Percentiles rank a stretch among this genome's conserved stretches.
Conservation (phyloP, 2,797 vertebrate genomes). For the Sebastes nivosus region DNA sequence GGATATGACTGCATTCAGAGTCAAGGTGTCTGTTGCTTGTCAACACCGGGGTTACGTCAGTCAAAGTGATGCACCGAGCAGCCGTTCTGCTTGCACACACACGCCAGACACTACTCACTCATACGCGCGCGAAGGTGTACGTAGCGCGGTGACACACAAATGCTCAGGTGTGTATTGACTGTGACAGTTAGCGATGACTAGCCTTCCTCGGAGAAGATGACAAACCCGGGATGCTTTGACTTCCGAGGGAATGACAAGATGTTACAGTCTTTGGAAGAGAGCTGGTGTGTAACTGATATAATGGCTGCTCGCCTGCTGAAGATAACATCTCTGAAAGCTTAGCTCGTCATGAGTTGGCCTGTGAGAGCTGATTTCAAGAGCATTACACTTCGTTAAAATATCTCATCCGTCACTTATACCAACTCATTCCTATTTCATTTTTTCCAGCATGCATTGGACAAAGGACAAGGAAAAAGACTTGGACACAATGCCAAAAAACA, state of each 20-base stretch:
- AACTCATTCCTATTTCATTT: constrained; percentile 13
- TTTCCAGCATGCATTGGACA: background rate
- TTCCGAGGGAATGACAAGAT: constrained; percentile 74
- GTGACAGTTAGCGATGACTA: constrained; percentile 81
- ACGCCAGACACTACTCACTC: constrained; percentile 72
- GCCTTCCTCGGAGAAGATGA: constrained; percentile 76
- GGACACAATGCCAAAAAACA: background rate
- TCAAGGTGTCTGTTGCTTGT: constrained; percentile 84
- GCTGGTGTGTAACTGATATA: constrained; percentile 76
- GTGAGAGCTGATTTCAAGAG: constrained; percentile 48
- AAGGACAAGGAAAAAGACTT: background rate
- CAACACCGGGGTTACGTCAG: constrained; percentile 82
- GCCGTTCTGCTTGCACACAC: constrained; percentile 89
- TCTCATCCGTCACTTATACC: background rate
- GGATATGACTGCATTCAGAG: constrained; percentile 80
- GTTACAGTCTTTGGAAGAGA: constrained; percentile 71
- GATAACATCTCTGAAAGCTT: constrained; percentile 58
- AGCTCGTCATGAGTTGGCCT: constrained; percentile 50
- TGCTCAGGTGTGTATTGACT: constrained; percentile 80
- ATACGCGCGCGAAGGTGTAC: constrained; percentile 55
- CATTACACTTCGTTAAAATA: constrained; percentile 19
- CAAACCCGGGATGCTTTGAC: constrained; percentile 76
- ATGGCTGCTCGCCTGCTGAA: constrained; percentile 67
- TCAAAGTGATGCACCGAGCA: constrained; percentile 77
- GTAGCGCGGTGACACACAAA: constrained; percentile 73